Base-by-base conservation (phyloP, 2,113 vertebrate genomes). In the Donacobius atricapilla region DNA sequence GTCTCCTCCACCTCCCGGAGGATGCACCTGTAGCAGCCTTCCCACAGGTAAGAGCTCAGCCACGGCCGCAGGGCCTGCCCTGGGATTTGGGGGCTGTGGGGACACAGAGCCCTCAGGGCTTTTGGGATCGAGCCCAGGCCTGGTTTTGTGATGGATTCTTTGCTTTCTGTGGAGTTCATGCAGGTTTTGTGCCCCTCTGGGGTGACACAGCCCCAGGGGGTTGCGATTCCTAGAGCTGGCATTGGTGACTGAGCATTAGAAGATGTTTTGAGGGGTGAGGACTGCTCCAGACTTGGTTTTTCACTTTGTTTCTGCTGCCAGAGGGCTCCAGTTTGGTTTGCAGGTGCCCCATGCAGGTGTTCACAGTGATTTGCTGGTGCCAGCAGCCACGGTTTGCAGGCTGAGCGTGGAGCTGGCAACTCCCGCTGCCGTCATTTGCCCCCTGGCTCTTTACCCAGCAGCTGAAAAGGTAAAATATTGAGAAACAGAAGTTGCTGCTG, bases 31-130 rank as follows among this genome's bases (percentile, higher is more conserved):
- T 96, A 92, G 92, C 42, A 4, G 70, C 78, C 58, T 27, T 9
- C 50, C 65, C 66, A 33, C 84, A 95, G 96, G 96, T 97, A 95
- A 94, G 96, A 81, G 30, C 76, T 80, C 31, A 8, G 54, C 73
- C 13, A 0, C 1, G 0, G 2, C 16, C 33, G 20, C 1, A 0
- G 60, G 1, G 50, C 28, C 63, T 7, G 21, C 33, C 35, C 1
- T 1, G 58, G 15, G 77, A 7, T 47, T 31, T 23, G 40, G 61
- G 44, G 21, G 21, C 12, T 2, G 1, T 6, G 9, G n/a, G 60
- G 50, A 15, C 56, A 24, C 40, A 5, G 37, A 48, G 6, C 8
- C 19, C 3, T 0, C 3, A 35, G 15, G 25, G 13, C 10, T 4
- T 4, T 22, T 51, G 66, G 54, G 40, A 6, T 47, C 4, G 2